Evolutionary conservation across 2,888 invertebrate genomes (phyloP).

Genomic region (Cephalotes varians): DNA sequence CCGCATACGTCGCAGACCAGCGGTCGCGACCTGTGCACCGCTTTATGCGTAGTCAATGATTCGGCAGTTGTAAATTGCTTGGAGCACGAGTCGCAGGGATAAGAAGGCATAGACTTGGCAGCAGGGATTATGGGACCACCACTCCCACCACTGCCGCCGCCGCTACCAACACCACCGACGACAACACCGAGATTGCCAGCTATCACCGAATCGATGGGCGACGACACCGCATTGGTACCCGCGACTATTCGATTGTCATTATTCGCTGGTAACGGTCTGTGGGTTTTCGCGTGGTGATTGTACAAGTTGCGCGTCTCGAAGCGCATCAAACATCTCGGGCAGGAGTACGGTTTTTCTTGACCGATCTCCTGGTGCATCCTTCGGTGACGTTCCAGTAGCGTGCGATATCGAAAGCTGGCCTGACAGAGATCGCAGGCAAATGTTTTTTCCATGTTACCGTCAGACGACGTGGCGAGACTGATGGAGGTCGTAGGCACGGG

Average conservation of each 20-base stretch:
- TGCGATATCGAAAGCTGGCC: slow-evolving; percentile 84
- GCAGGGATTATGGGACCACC: slow-evolving; percentile 38
- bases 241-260: slow-evolving; percentile 52
- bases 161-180: slow-evolving; percentile 13
- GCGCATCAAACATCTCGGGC: slow-evolving; percentile 84
- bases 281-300: slow-evolving; percentile 85
- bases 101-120: slow-evolving; percentile 71
- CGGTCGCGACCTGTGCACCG: slow-evolving; percentile 82
- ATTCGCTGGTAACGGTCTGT: slow-evolving; percentile 71
- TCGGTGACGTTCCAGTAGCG: slow-evolving; percentile 83
- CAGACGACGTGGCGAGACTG: slow-evolving; percentile 38
- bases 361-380: slow-evolving; percentile 82
- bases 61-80: slow-evolving; percentile 82
- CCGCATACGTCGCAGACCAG: slow-evolving; percentile 85
- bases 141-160: not conserved
- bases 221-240: slow-evolving; percentile 42
- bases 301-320: slow-evolving; percentile 85
- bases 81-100: slow-evolving; percentile 83
- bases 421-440: slow-evolving; percentile 83
- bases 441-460: slow-evolving; percentile 75
- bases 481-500: slow-evolving; percentile 54
- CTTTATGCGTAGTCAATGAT: slow-evolving; percentile 83
- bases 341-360: slow-evolving; percentile 83
- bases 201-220: slow-evolving; percentile 51
- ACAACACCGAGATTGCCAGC: slow-evolving; percentile 48